Base-by-base conservation (phyloP, 2,888 invertebrate genomes). In the Mylabris sibirica region DNA sequence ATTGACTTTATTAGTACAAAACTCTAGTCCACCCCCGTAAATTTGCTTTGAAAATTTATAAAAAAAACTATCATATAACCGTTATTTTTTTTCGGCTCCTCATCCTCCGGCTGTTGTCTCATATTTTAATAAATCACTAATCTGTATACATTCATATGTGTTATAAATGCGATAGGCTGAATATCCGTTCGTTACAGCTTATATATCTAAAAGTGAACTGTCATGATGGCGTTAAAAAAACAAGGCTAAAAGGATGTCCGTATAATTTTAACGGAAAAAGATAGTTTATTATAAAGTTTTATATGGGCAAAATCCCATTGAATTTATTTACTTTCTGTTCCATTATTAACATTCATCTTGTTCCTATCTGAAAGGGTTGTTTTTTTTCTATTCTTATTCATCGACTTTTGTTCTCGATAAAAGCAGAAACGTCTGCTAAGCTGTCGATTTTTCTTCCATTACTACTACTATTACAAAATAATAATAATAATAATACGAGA, bases 191-290 rank as follows among this genome's bases (percentile, higher is more conserved):
- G 44, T 44, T 44, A 17, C 44, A 17, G 44, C n/a, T 8, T n/a
- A 4, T 44, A 44, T 44, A 44, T 44, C 44, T 44, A n/a, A 44
- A 44, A 44, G n/a, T 44, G n/a, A 44, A 44, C 44, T 44, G 44
- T 44, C 44, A 17, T 4, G 6, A 17, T 6, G 2, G 17, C 6
- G 38, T 3, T 3, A 12, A 44, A 44, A 44, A 44, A n/a, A 6
- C n/a, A n/a, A n/a, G n/a, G n/a, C 44, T 44, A n/a, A 11, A 44
- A n/a, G 17, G 17, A 44, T 5, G 17, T 3, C 5, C 5, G 1
- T 44, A 44, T 17, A 17, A 44, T 11, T 14, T 11, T 17, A 12
- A 8, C 3, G 5, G 44, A 17, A 17, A 38, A 44, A 44, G n/a
- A 44, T 17, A 44, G 44, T 44, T 44, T 44, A 44, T 44, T 44